These are phyloP conservation scores for Drosophila elegans DNA, from an alignment of 1,140 invertebrate genomes.

Conservation along the genomic window DNA sequence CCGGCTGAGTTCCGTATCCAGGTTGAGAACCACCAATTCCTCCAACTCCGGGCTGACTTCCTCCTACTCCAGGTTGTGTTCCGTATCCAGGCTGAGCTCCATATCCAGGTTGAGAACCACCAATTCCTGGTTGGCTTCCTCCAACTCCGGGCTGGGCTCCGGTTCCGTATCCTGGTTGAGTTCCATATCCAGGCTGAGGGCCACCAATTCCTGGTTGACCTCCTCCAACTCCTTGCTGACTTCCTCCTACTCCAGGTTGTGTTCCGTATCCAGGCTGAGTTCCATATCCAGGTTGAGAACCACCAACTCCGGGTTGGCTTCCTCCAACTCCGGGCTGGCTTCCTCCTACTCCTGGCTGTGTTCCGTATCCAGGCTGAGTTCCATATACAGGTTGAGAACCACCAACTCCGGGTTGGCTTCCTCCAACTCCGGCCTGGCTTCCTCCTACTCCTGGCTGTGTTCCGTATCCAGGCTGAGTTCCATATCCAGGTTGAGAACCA, in stretches of 20 bases:
- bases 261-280: too few species aligned
- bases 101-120: conserved; percentile 4
- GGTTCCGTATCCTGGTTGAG: neutral
- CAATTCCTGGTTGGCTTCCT: neutral
- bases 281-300: too few species aligned
- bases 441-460: neutral
- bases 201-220: too few species aligned
- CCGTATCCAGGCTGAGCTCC: conserved; percentile 9
- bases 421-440: neutral
- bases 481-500: conserved; percentile 9
- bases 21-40: neutral
- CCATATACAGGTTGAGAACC: conserved; percentile 6
- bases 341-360: conserved; percentile 18
- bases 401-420: neutral
- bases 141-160: conserved; percentile 6
- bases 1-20: conserved; percentile 5
- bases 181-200: too few species aligned
- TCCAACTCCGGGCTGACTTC: neutral
- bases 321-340: neutral
- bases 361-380: conserved; percentile 12
- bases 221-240: too few species aligned
- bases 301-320: too few species aligned
- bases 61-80: conserved; percentile 4
- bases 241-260: too few species aligned
- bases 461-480: conserved; percentile 3